phyloP scores from a whole-genome alignment of 2,797 vertebrate genomes.

The Rhadinocentrus ornatus region DNA sequence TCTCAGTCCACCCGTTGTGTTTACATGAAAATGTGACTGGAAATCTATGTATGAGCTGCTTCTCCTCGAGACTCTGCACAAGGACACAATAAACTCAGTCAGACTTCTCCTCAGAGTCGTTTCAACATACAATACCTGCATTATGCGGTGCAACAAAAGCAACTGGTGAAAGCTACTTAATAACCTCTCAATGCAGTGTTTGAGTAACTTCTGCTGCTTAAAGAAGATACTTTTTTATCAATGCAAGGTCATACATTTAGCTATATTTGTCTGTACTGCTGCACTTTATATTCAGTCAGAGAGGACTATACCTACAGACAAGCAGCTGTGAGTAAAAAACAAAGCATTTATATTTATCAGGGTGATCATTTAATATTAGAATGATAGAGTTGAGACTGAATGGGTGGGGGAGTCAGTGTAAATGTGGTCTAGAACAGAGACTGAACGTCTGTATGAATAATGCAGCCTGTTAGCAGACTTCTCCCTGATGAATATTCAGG shows the following conservation, averaged over 20 bases:
- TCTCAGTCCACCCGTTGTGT: not conserved
- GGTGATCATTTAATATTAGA: not conserved
- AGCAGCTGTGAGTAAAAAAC: not conserved
- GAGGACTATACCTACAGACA: not conserved
- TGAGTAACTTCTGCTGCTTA: not conserved
- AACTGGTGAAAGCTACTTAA: not conserved
- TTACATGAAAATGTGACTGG: conserved; percentile 34
- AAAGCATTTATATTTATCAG: not conserved
- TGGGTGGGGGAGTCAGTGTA: not conserved
- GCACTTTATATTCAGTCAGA: not conserved
- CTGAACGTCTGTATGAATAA: not conserved
- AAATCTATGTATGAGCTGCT: conserved; percentile 12
- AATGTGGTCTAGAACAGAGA: not conserved
- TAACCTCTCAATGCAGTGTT: not conserved
- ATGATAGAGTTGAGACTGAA: not conserved
- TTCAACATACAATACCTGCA: not conserved
- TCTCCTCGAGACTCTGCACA: conserved; percentile 16
- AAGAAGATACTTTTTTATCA: not conserved
- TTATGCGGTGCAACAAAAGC: not conserved
- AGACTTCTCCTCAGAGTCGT: not conserved
- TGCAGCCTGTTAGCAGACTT: too few species aligned
- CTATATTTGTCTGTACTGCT: not conserved
- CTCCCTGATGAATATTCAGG: not conserved
- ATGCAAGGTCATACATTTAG: not conserved
- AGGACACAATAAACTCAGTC: not conserved